phyloP scores from a whole-genome alignment of 2,113 vertebrate genomes.

The Eclectus roratus region DNA sequence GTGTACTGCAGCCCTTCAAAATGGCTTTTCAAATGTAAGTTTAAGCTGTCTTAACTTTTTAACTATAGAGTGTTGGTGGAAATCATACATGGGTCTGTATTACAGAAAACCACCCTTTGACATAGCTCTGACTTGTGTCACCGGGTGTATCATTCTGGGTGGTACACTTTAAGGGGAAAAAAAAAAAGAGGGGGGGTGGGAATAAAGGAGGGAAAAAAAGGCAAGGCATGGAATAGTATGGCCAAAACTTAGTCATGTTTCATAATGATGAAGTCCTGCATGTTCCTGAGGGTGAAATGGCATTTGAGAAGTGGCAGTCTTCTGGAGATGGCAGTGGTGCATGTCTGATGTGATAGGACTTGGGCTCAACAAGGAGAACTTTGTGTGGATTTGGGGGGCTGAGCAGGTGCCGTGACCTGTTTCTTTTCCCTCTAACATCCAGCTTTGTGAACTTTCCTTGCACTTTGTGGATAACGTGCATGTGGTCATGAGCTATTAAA shows the following conservation, averaged over 20 bases:
- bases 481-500: background rate
- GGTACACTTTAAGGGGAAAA: background rate
- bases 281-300: background rate
- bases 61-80: background rate
- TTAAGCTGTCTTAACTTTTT: background rate
- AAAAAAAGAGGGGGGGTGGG: rapidly evolving
- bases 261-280: background rate
- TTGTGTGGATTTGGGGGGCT: background rate
- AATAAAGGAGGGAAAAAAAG: background rate
- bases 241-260: background rate
- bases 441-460: background rate
- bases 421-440: background rate
- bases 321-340: background rate
- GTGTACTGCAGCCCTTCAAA: background rate
- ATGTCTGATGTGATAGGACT: background rate
- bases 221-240: background rate
- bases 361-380: background rate
- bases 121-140: background rate
- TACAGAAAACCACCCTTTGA: background rate
- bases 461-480: background rate
- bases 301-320: rapidly evolving
- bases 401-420: background rate
- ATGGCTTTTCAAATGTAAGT: background rate
- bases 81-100: background rate
- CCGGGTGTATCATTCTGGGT: background rate